These are phyloP conservation scores for Apogon hyalosoma DNA, from an alignment of 2,797 vertebrate genomes.

Conservation along the genomic window DNA sequence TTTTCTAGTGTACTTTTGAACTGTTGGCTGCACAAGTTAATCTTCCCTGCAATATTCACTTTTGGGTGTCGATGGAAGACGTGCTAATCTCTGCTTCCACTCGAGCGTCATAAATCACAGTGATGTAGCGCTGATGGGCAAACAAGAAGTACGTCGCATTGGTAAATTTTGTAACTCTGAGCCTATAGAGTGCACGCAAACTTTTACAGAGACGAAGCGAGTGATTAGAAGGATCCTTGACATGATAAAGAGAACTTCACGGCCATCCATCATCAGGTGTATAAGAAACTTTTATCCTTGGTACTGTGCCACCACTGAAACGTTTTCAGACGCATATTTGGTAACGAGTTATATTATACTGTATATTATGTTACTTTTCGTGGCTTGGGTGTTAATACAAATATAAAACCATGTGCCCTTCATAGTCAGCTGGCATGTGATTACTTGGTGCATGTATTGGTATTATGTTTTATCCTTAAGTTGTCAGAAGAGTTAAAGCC, in stretches of 20 bases:
- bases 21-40: conserved; percentile 64
- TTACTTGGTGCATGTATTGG: too few species aligned
- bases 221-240: conserved; percentile 52
- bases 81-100: conserved; percentile 66
- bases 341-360: too few species aligned
- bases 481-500: too few species aligned
- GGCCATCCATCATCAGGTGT: conserved; percentile 56
- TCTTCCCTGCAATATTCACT: conserved; percentile 61
- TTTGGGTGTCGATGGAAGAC: conserved; percentile 50
- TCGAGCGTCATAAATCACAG: conserved; percentile 56
- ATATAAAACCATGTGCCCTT: too few species aligned
- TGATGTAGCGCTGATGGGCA: conserved; percentile 59
- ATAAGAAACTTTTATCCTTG: conserved; percentile 47
- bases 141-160: conserved; percentile 38
- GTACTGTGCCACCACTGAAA: conserved; percentile 49
- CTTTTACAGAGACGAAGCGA: conserved; percentile 27
- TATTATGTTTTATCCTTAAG: too few species aligned
- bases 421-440: too few species aligned
- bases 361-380: too few species aligned
- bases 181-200: conserved; percentile 25
- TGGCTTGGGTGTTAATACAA: too few species aligned
- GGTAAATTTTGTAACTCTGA: conserved; percentile 52
- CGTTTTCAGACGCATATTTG: conserved; percentile 29
- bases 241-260: conserved; percentile 49
- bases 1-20: conserved; percentile 53